A percentile compares a stretch with the other conserved stretches of the same genome.
Evolutionary conservation across 2,888 invertebrate genomes (phyloP).

Genomic region (Sphecodes monilicornis): DNA sequence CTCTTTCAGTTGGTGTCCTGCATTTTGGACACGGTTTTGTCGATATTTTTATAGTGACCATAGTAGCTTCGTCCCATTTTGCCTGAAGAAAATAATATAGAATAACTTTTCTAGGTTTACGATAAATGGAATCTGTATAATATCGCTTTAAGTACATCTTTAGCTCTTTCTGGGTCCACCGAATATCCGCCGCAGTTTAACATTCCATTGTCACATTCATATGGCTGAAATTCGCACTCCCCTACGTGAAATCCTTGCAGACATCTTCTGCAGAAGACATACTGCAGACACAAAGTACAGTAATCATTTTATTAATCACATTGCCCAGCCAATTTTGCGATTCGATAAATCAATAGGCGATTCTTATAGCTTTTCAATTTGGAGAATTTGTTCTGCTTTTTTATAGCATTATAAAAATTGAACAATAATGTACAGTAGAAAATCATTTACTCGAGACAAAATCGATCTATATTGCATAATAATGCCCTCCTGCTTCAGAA

Average conservation of each 20-base stretch:
- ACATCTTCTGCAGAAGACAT: constrained; percentile 92
- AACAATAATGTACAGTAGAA: no score
- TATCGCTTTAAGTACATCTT: constrained; percentile 80
- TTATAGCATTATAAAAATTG: no score
- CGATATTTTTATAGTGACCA: constrained; percentile 89
- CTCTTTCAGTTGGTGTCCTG: constrained; percentile 92
- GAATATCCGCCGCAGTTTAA: constrained; percentile 86
- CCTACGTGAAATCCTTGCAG: constrained; percentile 92
- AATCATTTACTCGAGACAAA: no score
- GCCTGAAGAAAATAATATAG: constrained; percentile 83
- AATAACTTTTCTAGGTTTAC: neutral
- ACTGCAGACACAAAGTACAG: constrained; percentile 84
- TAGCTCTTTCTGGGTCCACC: constrained; percentile 87
- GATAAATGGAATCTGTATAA: neutral
- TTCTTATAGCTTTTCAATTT: no score
- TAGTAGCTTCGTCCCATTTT: constrained; percentile 92
- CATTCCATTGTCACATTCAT: constrained; percentile 66
- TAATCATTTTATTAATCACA: neutral
- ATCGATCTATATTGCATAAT: no score
- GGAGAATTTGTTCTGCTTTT: no score
- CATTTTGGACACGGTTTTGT: constrained; percentile 95
- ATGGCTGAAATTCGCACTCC: constrained; percentile 85
- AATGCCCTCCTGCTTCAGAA: no score
- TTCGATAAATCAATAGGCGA: no score
- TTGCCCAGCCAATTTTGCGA: no score